Percentiles rank a stretch among this genome's conserved stretches.
These are phyloP conservation scores for Epirrita christyi DNA, from an alignment of 2,888 invertebrate genomes.

Conservation along the genomic window DNA sequence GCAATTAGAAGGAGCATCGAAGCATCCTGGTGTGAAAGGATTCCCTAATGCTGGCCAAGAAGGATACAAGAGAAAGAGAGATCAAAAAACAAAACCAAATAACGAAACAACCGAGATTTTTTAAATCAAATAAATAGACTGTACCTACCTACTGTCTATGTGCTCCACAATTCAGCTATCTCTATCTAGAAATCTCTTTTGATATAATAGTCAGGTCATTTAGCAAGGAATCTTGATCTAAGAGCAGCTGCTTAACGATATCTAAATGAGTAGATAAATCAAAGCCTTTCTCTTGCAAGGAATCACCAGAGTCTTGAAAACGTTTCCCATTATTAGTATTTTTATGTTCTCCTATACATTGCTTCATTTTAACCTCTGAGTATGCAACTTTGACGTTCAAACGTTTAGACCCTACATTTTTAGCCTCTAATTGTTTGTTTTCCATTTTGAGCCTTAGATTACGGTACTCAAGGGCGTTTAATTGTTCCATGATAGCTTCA, in stretches of 20 bases:
- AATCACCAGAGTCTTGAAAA: slow-evolving; percentile 14
- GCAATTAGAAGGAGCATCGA: too few relatives aligned
- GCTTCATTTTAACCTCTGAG: slow-evolving; percentile 25
- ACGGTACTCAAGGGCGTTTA: slow-evolving; percentile 45
- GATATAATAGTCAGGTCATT: slow-evolving; percentile 54
- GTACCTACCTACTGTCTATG: too few relatives aligned
- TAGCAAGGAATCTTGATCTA: slow-evolving; percentile 58
- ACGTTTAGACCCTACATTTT: slow-evolving; percentile 1
- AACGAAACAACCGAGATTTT: too few relatives aligned
- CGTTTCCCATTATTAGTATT: not conserved
- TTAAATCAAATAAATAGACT: too few relatives aligned
- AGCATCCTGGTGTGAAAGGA: too few relatives aligned
- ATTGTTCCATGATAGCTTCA: slow-evolving; percentile 45
- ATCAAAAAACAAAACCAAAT: too few relatives aligned
- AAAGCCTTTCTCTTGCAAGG: slow-evolving; percentile 28
- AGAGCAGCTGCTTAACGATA: slow-evolving; percentile 55
- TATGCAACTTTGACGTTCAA: slow-evolving; percentile 12
- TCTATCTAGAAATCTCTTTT: slow-evolving; percentile 26
- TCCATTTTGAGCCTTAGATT: slow-evolving; percentile 45
- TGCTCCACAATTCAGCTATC: too few relatives aligned
- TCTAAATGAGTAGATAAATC: slow-evolving; percentile 56
- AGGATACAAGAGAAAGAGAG: too few relatives aligned
- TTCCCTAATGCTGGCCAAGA: too few relatives aligned
- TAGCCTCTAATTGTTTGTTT: slow-evolving; percentile 30
- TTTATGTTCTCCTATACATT: slow-evolving; percentile 2